These are phyloP conservation scores for Galaxea fascicularis DNA, from an alignment of 92 coral and sea anemone genomes.

Conservation along the genomic window DNA sequence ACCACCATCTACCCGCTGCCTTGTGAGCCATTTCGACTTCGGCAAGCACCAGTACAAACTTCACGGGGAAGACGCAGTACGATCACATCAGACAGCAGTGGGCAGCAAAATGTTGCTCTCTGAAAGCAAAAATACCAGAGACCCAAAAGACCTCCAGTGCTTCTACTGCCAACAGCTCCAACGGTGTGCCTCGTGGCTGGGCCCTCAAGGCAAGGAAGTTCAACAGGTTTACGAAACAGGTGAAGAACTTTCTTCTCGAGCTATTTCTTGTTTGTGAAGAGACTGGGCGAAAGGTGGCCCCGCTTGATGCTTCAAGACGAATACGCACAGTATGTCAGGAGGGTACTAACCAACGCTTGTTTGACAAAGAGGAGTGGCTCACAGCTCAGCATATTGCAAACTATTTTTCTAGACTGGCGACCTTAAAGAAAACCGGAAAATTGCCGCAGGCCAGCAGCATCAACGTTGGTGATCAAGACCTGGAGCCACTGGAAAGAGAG, in stretches of 20 bases:
- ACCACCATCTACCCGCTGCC: not conserved
- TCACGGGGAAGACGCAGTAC: conserved; percentile 1
- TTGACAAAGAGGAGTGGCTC: conserved; percentile 27
- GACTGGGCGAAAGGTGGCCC: conserved; percentile 17
- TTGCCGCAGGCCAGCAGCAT: not conserved
- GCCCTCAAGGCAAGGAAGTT: not conserved
- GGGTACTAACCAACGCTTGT: conserved; percentile 27
- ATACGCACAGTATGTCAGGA: conserved; percentile 4
- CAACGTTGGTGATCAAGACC: too few relatives aligned
- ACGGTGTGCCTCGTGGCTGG: not conserved
- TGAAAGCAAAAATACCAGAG: not conserved
- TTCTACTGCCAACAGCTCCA: not conserved
- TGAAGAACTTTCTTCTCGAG: not conserved
- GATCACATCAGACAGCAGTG: not conserved
- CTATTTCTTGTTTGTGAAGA: not conserved
- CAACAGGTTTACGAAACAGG: not conserved
- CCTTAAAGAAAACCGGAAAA: conserved; percentile 12
- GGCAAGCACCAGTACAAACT: conserved; percentile 26
- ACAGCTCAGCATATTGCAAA: conserved; percentile 27
- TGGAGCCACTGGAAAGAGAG: too few relatives aligned
- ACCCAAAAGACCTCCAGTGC: not conserved
- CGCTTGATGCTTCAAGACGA: conserved; percentile 29
- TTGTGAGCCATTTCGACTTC: not conserved
- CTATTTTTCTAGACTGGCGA: conserved; percentile 10
- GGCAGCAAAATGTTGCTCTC: conserved; percentile 7